Evolutionary conservation across 1,140 invertebrate species (phyloP).

Genomic region (Nebria ingens): DNA sequence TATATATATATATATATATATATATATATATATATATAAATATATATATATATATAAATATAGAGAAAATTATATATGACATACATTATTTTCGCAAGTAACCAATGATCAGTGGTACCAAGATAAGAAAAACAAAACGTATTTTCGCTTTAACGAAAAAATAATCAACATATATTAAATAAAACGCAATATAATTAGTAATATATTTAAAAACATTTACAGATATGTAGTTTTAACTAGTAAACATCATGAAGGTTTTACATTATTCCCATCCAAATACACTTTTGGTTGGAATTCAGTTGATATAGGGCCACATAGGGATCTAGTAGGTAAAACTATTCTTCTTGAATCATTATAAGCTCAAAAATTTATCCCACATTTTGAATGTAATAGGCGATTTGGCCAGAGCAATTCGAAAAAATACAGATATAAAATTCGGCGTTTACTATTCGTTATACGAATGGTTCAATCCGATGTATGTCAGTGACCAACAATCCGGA

Average conservation of each 20-base stretch:
- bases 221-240: constrained; percentile 84
- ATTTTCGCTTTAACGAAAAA: too few relatives aligned
- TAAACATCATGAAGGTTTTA: constrained; percentile 91
- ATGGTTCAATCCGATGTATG: constrained; percentile 83
- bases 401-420: constrained; percentile 51
- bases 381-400: constrained; percentile 57
- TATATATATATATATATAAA: too few relatives aligned
- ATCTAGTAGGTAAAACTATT: constrained; percentile 54
- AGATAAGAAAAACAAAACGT: too few relatives aligned
- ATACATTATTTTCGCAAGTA: too few relatives aligned
- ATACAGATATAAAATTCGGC: constrained; percentile 64
- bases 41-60: too few relatives aligned
- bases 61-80: constrained; percentile 4
- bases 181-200: too few relatives aligned
- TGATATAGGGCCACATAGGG: constrained; percentile 74
- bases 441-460: constrained; percentile 85
- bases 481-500: constrained; percentile 57
- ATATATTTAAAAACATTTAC: constrained; percentile 23
- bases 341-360: background rate
- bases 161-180: constrained; percentile 3
- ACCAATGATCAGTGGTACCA: too few relatives aligned
- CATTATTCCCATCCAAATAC: constrained; percentile 76
- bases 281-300: constrained; percentile 85
- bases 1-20: too few relatives aligned
- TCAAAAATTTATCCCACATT: background rate